Base-by-base conservation (phyloP, 2,113 vertebrate species). In the Actinemys pallida region DNA sequence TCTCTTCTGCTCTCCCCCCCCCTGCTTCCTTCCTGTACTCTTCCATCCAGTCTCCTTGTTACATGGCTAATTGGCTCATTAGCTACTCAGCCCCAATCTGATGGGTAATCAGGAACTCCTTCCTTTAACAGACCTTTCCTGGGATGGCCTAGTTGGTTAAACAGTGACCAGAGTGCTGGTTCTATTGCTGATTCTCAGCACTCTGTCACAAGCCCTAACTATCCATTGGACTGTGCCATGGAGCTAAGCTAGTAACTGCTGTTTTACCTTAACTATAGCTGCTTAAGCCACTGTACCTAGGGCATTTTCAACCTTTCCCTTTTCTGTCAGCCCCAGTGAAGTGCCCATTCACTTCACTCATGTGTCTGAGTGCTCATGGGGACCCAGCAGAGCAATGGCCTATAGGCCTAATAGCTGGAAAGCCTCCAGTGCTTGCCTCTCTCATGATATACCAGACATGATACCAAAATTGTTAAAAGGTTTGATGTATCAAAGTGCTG, bases 361-460 rank as follows among this genome's bases (percentile, higher is more conserved):
- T 47, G 0, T 27, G 27, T 22, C 35, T 52, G 22, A 8, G 1
- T 10, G 4, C 3, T 10, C 10, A 2, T 6, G 12, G 45, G 69
- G 31, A 42, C n/a, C 22, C 31, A 50, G 52, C 24, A 42, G 24
- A 0, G 0, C 35, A 7, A 8, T 35, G n/a, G 27, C 31, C 35
- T 69, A 19, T 17, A 69, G 2, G 12, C 2, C 19, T 84, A 50
- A 29, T 8, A 13, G 5, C 24, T 1, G 0, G 39, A 19, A 5
- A 50, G 53, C 12, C 62, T 72, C 47, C n/a, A 3, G 7, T 2
- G 31, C n/a, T 76, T 1, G 5, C 62, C 59, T n/a, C 1, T 2
- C 4, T 42, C 24, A 25, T 2, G 0, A 3, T 1, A 3, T 0
- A 3, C 20, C 6, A 39, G 31, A 35, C 0, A 1, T 76, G 19